phyloP scores from a whole-genome alignment of 1,140 invertebrate genomes.

The Orius insidiosus region DNA sequence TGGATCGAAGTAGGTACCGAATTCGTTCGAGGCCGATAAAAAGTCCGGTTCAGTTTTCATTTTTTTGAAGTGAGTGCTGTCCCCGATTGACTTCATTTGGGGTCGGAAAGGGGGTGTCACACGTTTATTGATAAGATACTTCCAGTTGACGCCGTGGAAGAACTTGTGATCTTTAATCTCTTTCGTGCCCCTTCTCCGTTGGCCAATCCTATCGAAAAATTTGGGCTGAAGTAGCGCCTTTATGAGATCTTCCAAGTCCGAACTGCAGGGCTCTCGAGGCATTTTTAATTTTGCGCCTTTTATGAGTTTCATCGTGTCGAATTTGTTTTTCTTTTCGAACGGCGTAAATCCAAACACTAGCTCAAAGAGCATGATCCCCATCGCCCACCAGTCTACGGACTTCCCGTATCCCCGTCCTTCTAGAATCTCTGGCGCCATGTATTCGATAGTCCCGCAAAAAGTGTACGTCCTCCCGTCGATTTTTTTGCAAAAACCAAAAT shows the following conservation, averaged over 20 bases:
- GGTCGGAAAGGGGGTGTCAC: no score
- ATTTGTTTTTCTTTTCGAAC: slow-evolving; percentile 26
- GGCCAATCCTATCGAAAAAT: slow-evolving; percentile 48
- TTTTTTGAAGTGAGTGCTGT: no score
- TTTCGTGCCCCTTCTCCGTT: no score
- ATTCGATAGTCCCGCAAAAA: slow-evolving; percentile 62
- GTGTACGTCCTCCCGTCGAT: slow-evolving; percentile 36
- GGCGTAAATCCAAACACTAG: slow-evolving; percentile 52
- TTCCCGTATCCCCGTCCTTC: not conserved
- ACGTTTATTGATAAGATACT: no score
- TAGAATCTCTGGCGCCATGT: slow-evolving; percentile 62
- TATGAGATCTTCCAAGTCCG: slow-evolving; percentile 73
- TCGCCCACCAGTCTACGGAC: slow-evolving; percentile 72
- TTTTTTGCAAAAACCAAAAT: slow-evolving; percentile 18
- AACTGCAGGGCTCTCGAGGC: slow-evolving; percentile 29
- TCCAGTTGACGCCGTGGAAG: no score
- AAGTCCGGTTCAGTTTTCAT: no score
- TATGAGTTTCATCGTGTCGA: not conserved
- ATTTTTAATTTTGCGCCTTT: not conserved
- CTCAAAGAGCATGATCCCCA: slow-evolving; percentile 67
- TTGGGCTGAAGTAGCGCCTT: slow-evolving; percentile 71
- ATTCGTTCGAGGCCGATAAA: no score
- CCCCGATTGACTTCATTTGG: no score
- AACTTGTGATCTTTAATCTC: no score
- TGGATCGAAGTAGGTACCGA: no score